A percentile compares a stretch with the other conserved stretches of the same genome.
Evolutionary conservation across 2,797 vertebrate species (phyloP).

Genomic region (Enteromius trimaculatus): DNA sequence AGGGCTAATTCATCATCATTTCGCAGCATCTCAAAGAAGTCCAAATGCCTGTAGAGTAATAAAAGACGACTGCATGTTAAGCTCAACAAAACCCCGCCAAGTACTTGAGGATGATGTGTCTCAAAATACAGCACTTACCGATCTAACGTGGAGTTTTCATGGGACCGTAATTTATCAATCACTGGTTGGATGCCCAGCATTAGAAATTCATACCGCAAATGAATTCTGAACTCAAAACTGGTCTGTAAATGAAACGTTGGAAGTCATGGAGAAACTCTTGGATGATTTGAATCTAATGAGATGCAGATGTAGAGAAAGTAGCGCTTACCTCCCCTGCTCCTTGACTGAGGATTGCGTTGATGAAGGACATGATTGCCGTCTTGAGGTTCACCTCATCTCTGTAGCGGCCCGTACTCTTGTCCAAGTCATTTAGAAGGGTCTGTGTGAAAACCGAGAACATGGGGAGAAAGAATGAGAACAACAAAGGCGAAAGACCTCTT

Average conservation of each 20-base stretch:
- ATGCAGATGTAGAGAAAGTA: slow-evolving; percentile 11
- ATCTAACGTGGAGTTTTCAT: slow-evolving; percentile 96
- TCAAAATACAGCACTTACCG: slow-evolving; percentile 78
- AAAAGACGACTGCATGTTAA: slow-evolving; percentile 31
- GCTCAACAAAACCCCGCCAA: slow-evolving; percentile 16
- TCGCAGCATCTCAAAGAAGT: slow-evolving; percentile 98
- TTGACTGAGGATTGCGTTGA: slow-evolving; percentile 96
- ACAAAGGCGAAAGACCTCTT: slow-evolving; percentile 1
- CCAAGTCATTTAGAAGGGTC: slow-evolving; percentile 95
- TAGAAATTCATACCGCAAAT: slow-evolving; percentile 96
- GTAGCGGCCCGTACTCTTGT: slow-evolving; percentile 94
- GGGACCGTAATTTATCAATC: slow-evolving; percentile 94
- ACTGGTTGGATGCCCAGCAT: slow-evolving; percentile 98
- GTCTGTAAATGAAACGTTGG: slow-evolving; percentile 76
- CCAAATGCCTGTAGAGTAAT: slow-evolving; percentile 86
- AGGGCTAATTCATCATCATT: slow-evolving; percentile 96
- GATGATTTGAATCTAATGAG: slow-evolving; percentile 27
- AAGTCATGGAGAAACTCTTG: slow-evolving; percentile 29
- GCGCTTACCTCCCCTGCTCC: slow-evolving; percentile 92
- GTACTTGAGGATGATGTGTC: neutral
- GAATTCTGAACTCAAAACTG: slow-evolving; percentile 97
- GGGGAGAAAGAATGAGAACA: slow-evolving; percentile 28
- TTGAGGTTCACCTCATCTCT: slow-evolving; percentile 97
- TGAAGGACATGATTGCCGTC: slow-evolving; percentile 99
- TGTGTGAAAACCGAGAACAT: slow-evolving; percentile 64